Base-by-base conservation (phyloP, 2,888 invertebrate species). In the Ochlodes sylvanus region DNA sequence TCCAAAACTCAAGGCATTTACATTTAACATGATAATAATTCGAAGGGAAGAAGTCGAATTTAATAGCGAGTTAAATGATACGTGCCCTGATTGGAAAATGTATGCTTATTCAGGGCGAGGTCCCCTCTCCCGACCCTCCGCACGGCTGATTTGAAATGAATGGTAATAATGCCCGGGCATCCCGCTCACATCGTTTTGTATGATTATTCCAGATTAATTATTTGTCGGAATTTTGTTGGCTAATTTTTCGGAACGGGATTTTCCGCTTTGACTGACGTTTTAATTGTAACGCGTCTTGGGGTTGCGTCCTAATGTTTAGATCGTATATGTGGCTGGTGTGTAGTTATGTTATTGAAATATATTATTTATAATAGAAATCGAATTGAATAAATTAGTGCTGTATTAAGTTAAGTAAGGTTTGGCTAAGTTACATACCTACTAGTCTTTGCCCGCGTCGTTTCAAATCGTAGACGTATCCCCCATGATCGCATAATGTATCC, bases 171-270 rank as follows among this genome's bases (percentile, higher is more conserved):
- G 90, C 85, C 87, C 83, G 85, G 83, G 86, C 87, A 90, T 90
- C 90, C 91, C 89, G 85, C 87, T 89, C 89, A 87, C 89, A 88
- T 90, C 92, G 92, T 93, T 92, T 92, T 89, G 92, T 92, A 92
- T 93, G 92, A 93, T 93, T 92, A 93, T 92, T 92, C 92, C 90
- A 89, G 92, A 93, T 92, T 93, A 92, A 92, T 93, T 93, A 92
- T 93, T 93, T 92, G 93, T 90, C 86, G 88, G 92, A 90, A 90
- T 90, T 93, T 87, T 79, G 88, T 83, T 88, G 90, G 90, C 88
- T 89, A 92, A 93, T 93, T 92, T 92, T 90, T 92, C 85, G 92
- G 91, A 93, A 92, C 82, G 87, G 84, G 87, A 90, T 90, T 92
- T 91, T 90, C 90, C 89, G 87, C 88, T 90, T 89, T 91, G 92